phyloP scores from a whole-genome alignment of 1,140 invertebrate species.

The Heliconius himera region DNA sequence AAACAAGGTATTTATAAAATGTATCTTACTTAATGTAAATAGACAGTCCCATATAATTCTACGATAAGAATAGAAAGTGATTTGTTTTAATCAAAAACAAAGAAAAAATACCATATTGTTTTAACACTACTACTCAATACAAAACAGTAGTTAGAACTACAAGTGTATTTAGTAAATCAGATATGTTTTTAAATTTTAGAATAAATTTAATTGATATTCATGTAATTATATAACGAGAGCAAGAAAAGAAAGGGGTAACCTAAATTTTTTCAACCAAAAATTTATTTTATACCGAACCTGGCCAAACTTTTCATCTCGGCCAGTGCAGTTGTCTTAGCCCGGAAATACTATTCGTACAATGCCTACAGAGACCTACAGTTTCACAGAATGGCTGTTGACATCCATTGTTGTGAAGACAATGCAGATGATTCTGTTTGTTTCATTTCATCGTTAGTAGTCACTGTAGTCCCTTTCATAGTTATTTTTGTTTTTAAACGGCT shows the following conservation, averaged over 20 bases:
- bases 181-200: too few species aligned
- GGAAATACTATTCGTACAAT: conserved; percentile 54
- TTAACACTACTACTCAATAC: too few species aligned
- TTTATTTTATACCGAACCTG: conserved; percentile 12
- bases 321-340: conserved; percentile 24
- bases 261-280: not conserved
- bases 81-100: too few species aligned
- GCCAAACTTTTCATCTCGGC: conserved; percentile 15
- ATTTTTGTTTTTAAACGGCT: conserved; percentile 29
- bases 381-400: conserved; percentile 61
- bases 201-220: not conserved
- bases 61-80: too few species aligned
- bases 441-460: conserved; percentile 52
- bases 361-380: conserved; percentile 44
- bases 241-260: not conserved
- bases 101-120: too few species aligned
- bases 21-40: too few species aligned
- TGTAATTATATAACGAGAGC: not conserved
- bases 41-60: too few species aligned
- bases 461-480: conserved; percentile 29
- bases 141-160: too few species aligned
- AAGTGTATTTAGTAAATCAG: too few species aligned
- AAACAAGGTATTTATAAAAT: too few species aligned
- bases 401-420: conserved; percentile 59
- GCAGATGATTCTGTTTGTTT: conserved; percentile 54